phyloP scores from a whole-genome alignment of 2,888 invertebrate species.

The Luffia ferchaultella region DNA sequence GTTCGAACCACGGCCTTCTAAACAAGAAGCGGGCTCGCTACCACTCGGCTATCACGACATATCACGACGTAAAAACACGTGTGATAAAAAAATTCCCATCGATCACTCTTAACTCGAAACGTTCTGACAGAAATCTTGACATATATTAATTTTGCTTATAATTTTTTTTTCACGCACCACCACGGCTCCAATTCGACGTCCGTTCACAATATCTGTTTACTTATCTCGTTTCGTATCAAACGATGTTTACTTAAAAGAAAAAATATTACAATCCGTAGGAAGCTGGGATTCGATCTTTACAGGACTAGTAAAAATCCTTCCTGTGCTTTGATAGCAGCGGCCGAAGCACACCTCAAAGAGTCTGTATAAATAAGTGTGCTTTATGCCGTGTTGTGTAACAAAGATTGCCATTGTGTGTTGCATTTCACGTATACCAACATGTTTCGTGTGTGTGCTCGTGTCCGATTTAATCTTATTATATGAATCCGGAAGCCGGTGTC shows the following conservation, averaged over 20 bases:
- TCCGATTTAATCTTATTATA: constrained; percentile 39
- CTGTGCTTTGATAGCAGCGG: constrained; percentile 44
- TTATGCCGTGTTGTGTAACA: constrained; percentile 29
- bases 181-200: constrained; percentile 3
- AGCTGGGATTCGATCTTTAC: constrained; percentile 4
- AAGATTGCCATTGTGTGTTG: constrained; percentile 39
- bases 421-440: constrained; percentile 28
- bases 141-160: no score
- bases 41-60: no score
- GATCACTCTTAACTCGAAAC: no score
- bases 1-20: no score
- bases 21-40: no score
- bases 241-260: constrained; percentile 31
- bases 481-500: constrained; percentile 30
- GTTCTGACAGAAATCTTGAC: no score
- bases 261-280: constrained; percentile 19
- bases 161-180: no score
- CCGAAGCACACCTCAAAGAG: constrained; percentile 37
- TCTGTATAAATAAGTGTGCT: constrained; percentile 22
- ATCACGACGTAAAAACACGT: no score
- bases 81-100: no score
- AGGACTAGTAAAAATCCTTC: constrained; percentile 42
- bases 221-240: constrained; percentile 2
- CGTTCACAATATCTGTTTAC: constrained; percentile 2
- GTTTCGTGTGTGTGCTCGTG: constrained; percentile 21